Evolutionary conservation across 2,888 invertebrate genomes (phyloP), one percentile per base, ranked within the genome.

Genomic region (Chloroclysta siterata): DNA sequence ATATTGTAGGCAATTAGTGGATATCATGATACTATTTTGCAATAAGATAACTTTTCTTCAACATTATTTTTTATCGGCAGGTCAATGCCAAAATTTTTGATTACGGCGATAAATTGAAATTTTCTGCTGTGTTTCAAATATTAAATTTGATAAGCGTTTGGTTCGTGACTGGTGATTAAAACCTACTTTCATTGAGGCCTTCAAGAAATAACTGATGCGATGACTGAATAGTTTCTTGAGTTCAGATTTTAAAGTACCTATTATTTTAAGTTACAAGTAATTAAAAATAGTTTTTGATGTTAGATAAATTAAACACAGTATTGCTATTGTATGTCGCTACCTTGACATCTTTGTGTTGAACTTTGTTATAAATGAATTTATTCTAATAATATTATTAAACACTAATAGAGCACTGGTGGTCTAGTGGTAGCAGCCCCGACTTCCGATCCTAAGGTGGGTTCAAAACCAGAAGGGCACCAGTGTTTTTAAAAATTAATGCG

Each of bases 101-200:
- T 69, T 65, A 60, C 61, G 22, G 54, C 41, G 48, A 60, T 65
- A 60, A 69, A 66, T 66, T 65, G 50, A 53, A 69, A 68, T 68
- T 64, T 66, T 69, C 61, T 66, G 68, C 71, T 64, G 66, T 62
- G 50, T 64, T 63, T 71, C 63, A 50, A 62, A 65, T n/a, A n/a
- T 59, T 55, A 59, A 52, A 59, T 46, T 68, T 68, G 65, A 71
- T 59, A 60, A 56, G 63, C 71, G 67, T 65, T 48, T 15, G 42
- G 41, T 63, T 66, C 71, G 69, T 71, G 71, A 66, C 69, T 62
- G 22, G 39, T 42, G 33, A 52, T 62, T 54, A 39, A 51, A 50
- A 44, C 57, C 57, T 17, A 51, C 57, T 42, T 42, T 58, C 51
- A 33, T 58, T 29, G n/a, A 13, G n/a, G n/a, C 51, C 46, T 58